phyloP scores from a whole-genome alignment of 2,797 vertebrate species.

The Microctenopoma steveboyesi region DNA sequence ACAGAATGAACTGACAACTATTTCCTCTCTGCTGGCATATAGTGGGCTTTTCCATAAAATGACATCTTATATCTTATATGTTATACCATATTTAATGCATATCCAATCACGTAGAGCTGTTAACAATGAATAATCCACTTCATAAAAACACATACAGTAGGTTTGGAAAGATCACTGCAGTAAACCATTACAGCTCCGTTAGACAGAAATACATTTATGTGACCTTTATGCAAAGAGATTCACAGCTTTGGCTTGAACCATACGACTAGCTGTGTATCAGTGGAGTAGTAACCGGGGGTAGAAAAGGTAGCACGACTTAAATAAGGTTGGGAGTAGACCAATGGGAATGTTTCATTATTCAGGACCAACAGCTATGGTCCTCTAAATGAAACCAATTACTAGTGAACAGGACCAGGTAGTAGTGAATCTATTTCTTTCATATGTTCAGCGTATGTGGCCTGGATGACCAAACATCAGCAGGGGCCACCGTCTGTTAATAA shows the following conservation, averaged over 20 bases:
- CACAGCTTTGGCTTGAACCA: slow-evolving; percentile 50
- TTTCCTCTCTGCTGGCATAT: slow-evolving; percentile 8
- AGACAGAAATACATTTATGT: slow-evolving; percentile 58
- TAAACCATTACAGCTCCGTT: slow-evolving; percentile 56
- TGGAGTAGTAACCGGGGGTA: slow-evolving; percentile 47
- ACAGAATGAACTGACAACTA: not conserved
- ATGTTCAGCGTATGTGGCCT: slow-evolving; percentile 21
- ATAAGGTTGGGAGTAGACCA: slow-evolving; percentile 48
- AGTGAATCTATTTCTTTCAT: slow-evolving; percentile 26
- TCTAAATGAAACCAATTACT: slow-evolving; percentile 74
- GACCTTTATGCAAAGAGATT: slow-evolving; percentile 60
- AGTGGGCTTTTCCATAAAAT: not conserved
- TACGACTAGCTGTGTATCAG: slow-evolving; percentile 38
- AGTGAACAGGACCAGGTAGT: slow-evolving; percentile 44
- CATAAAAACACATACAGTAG: slow-evolving; percentile 17
- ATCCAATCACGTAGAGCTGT: slow-evolving; percentile 6
- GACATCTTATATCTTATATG: not conserved
- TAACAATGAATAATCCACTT: slow-evolving; percentile 19
- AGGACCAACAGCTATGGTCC: slow-evolving; percentile 66
- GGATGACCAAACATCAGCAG: slow-evolving; percentile 17
- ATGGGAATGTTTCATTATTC: slow-evolving; percentile 67
- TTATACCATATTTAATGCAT: not conserved
- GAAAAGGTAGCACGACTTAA: slow-evolving; percentile 58
- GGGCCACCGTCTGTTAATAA: slow-evolving; percentile 60
- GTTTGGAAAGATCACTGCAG: slow-evolving; percentile 51